Conservation (phyloP, 2,797 vertebrate genomes). For the Poeciliopsis paucimaculata region DNA sequence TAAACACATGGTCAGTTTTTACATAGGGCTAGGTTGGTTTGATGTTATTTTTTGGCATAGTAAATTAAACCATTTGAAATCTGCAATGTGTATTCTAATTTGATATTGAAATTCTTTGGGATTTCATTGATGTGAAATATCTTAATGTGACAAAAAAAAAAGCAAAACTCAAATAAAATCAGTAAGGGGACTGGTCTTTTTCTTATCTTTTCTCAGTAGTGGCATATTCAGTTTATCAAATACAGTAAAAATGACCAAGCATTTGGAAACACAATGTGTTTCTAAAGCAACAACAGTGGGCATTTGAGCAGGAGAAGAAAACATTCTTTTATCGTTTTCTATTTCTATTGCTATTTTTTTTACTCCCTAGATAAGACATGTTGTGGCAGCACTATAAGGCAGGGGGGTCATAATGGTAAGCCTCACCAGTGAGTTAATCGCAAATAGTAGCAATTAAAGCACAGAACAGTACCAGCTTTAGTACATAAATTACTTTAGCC, state of each 20-base stretch:
- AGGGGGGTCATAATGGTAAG: neutral
- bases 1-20: neutral
- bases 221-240: conserved; percentile 56
- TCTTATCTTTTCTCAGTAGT: conserved; percentile 26
- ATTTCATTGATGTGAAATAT: conserved; percentile 1
- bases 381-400: neutral
- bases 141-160: neutral
- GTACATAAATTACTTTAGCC: neutral
- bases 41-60: neutral
- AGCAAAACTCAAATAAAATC: neutral
- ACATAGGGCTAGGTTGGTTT: neutral
- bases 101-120: conserved; percentile 6
- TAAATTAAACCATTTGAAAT: neutral
- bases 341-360: neutral
- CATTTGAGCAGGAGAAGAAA: neutral
- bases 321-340: too few relatives aligned
- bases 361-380: neutral
- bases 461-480: neutral
- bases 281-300: neutral
- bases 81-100: neutral
- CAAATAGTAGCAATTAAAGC: neutral
- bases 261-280: neutral
- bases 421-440: neutral
- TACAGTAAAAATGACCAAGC: neutral
- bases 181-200: neutral